phyloP scores from a whole-genome alignment of 1,140 invertebrate species.

The Brachionus angularis region DNA sequence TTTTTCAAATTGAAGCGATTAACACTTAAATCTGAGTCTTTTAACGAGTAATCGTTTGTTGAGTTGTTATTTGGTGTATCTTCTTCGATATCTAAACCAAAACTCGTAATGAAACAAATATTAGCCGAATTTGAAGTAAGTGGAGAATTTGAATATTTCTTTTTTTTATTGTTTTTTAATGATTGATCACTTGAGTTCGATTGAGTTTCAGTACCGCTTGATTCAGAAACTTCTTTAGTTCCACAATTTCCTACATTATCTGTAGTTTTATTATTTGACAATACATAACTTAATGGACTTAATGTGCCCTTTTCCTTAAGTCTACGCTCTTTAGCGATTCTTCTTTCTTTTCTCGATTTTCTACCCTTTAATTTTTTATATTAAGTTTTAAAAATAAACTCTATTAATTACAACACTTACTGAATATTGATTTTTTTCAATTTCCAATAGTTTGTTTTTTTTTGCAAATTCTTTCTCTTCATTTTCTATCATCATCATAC shows the following conservation, averaged over 20 bases:
- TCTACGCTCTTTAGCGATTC: constrained; percentile 27
- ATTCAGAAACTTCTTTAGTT: background rate
- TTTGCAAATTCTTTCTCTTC: constrained; percentile 16
- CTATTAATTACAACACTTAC: background rate
- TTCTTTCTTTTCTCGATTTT: constrained; percentile 7
- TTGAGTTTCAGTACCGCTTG: background rate
- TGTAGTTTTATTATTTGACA: background rate
- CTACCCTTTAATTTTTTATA: constrained; percentile 4
- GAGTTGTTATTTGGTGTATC: background rate
- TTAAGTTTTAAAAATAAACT: background rate
- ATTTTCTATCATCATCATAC: constrained; percentile 27
- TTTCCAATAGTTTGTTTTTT: constrained; percentile 7
- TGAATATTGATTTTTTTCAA: constrained; percentile 14
- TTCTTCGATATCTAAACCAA: constrained; percentile 14
- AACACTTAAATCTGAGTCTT: background rate
- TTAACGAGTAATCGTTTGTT: too few relatives aligned
- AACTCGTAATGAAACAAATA: constrained; percentile 29
- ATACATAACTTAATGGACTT: constrained; percentile 28
- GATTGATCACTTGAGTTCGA: background rate
- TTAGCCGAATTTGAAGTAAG: constrained; percentile 1
- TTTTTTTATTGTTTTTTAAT: constrained; percentile 11
- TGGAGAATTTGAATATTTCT: background rate
- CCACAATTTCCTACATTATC: too few relatives aligned
- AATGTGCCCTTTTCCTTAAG: constrained; percentile 10
- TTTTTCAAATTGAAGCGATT: background rate